These are phyloP conservation scores for Hippotragus niger DNA, from an alignment of 2,113 vertebrate genomes.

Conservation along the genomic window DNA sequence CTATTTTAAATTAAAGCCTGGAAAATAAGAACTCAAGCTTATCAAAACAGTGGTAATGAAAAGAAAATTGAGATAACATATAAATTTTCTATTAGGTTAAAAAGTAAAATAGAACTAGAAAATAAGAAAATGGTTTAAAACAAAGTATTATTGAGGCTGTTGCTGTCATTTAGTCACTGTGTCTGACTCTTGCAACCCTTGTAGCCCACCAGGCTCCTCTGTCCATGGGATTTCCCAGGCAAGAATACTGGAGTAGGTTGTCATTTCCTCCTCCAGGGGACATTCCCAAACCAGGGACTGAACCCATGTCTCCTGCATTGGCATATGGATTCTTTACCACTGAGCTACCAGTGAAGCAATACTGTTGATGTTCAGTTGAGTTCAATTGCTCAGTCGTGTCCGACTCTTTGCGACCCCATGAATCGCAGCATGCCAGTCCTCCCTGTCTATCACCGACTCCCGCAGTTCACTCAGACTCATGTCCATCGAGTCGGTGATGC, in stretches of 20 bases:
- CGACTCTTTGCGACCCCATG: too few species aligned
- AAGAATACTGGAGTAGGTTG: neutral
- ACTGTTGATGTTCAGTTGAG: neutral
- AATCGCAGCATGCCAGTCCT: too few species aligned
- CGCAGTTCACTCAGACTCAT: too few species aligned
- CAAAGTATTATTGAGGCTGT: neutral
- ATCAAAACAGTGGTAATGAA: neutral
- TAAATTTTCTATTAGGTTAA: neutral
- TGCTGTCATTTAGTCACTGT: neutral
- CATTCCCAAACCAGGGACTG: neutral
- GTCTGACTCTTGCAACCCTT: neutral
- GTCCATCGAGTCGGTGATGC: too few species aligned
- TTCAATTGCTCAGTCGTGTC: too few species aligned
- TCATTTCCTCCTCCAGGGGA: neutral
- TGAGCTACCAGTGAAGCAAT: neutral
- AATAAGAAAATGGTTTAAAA: neutral
- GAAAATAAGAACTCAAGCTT: neutral
- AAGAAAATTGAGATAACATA: neutral
- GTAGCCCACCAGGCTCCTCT: neutral
- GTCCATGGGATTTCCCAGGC: neutral
- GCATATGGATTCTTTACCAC: neutral
- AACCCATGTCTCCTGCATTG: neutral
- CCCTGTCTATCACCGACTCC: too few species aligned
- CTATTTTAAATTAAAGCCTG: constrained; percentile 24
- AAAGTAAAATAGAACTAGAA: constrained; percentile 23